These are phyloP conservation scores for Eupristina koningsbergeri DNA, from an alignment of 1,140 invertebrate species.

Conservation along the genomic window DNA sequence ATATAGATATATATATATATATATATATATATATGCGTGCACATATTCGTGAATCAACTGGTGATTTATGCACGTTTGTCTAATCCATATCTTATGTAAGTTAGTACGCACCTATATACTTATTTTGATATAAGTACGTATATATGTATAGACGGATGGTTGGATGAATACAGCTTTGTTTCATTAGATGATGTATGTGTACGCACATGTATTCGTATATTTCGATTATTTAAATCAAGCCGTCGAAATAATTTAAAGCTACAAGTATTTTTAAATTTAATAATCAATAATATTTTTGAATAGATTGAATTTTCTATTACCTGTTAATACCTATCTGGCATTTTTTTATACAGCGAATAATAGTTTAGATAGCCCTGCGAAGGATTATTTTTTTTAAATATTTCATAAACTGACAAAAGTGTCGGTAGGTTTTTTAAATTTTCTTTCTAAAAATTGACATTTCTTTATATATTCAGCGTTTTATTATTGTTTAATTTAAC, in stretches of 20 bases:
- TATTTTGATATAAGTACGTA: background rate
- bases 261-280: conserved; percentile 48
- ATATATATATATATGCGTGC: background rate
- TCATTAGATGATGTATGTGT: background rate
- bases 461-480: background rate
- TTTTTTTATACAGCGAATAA: conserved; percentile 45
- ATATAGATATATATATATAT: background rate
- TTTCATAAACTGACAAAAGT: conserved; percentile 46
- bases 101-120: background rate
- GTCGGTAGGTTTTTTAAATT: conserved; percentile 30
- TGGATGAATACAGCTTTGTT: background rate
- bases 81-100: background rate
- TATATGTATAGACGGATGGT: background rate
- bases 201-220: conserved; percentile 37
- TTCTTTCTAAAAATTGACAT: conserved; percentile 19
- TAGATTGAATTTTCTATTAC: conserved; percentile 52
- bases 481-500: conserved; percentile 29
- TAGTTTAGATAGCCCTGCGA: conserved; percentile 47
- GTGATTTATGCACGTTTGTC: background rate
- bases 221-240: conserved; percentile 49
- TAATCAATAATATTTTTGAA: conserved; percentile 58
- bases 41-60: too few species aligned
- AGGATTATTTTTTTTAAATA: conserved; percentile 48
- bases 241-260: conserved; percentile 49
- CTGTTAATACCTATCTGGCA: conserved; percentile 50